phyloP scores from a whole-genome alignment of 1,140 invertebrate species.

The Leptestheria dahalacensis region DNA sequence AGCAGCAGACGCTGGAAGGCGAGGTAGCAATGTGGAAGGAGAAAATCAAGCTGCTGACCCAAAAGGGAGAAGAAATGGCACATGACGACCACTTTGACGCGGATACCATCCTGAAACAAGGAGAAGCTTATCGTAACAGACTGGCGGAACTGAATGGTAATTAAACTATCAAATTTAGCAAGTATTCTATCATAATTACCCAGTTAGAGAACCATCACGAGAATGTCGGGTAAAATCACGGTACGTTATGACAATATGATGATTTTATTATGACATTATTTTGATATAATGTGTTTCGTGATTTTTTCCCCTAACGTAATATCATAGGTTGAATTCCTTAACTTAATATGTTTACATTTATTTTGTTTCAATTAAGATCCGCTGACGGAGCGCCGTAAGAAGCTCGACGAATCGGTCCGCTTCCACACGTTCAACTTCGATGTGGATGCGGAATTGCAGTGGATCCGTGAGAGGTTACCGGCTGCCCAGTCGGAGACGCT shows the following conservation, averaged over 20 bases:
- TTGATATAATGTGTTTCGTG: too few relatives aligned
- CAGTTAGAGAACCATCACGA: too few relatives aligned
- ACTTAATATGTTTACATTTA: neutral
- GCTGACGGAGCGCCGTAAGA: conserved; percentile 43
- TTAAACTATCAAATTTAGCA: too few relatives aligned
- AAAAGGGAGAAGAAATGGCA: conserved; percentile 73
- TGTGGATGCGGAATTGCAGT: conserved; percentile 81
- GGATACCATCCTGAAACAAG: conserved; percentile 61
- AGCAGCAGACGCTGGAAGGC: conserved; percentile 64
- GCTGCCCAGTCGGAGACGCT: conserved; percentile 56
- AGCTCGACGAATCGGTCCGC: conserved; percentile 68
- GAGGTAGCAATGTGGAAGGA: conserved; percentile 62
- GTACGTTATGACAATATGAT: too few relatives aligned
- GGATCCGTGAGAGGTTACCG: conserved; percentile 81
- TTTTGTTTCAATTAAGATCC: conserved; percentile 23
- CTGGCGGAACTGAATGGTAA: conserved; percentile 20
- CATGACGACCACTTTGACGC: conserved; percentile 88
- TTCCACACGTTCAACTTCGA: conserved; percentile 92
- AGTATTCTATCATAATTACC: too few relatives aligned
- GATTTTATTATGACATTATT: too few relatives aligned
- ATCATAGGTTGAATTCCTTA: too few relatives aligned
- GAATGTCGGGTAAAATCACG: too few relatives aligned
- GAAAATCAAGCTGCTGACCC: conserved; percentile 55
- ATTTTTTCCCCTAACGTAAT: too few relatives aligned
- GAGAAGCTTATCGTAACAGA: conserved; percentile 54